Evolutionary conservation across 2,888 invertebrate genomes (phyloP), one percentile per base, ranked within the genome.

Genomic region (Chrysolina americana): DNA sequence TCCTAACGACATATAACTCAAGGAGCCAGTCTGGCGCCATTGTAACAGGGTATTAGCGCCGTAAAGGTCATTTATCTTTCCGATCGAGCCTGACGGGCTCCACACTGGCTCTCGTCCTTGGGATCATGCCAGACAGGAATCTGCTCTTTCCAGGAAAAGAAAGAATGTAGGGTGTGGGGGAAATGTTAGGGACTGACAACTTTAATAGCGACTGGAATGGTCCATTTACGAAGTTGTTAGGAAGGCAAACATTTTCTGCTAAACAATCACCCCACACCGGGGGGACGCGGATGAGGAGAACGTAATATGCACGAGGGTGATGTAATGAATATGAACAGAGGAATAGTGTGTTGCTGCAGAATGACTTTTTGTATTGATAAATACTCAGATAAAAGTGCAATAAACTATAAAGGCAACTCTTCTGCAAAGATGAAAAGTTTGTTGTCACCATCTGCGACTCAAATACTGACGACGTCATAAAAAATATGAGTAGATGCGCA

Each of bases 21-120:
- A 44, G 28, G 44, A 59, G 47, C 17, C 47, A 17, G 69, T 56
- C 69, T 47, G 69, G 59, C 69, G 69, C 69, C 69, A 17, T 59
- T 44, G 59, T 69, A 28, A 69, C n/a, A 59, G 1, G n/a, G 28
- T 23, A 17, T 59, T 19, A 44, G 50, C 19, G 36, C 48, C 41
- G 17, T 23, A 53, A 66, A 56, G 59, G 69, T 69, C 62, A 62
- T 68, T 71, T 74, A 66, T 71, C 64, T 68, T 41, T 63, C 47
- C 23, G 21, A 8, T 44, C 65, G 28, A 68, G 74, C 63, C 74
- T n/a, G 74, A 63, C 68, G 41, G 74, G 68, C 74, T 70, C 64
- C 69, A 41, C 28, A 47, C 21, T 47, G 17, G 11, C 63, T 28
- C 36, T 28, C 41, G 68, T 68, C 68, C 68, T 68, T 68, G 68